Evolutionary conservation across 2,888 invertebrate genomes (phyloP).

Genomic region (Conus canariensis): DNA sequence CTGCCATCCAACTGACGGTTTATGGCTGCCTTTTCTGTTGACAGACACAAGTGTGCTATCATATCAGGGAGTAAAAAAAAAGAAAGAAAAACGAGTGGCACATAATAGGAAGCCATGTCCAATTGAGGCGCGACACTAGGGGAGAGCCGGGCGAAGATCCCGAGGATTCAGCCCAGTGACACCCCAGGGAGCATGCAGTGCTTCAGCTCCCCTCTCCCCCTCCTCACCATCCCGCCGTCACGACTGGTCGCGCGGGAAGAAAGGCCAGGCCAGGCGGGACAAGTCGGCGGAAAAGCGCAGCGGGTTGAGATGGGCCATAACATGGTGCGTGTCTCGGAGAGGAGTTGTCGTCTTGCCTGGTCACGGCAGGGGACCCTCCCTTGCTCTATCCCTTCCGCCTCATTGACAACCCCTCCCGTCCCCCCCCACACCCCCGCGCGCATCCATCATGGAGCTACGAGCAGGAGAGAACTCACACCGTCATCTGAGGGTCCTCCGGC

Average conservation of each 20-base stretch:
- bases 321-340: background rate
- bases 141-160: background rate
- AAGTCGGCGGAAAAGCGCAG: conserved; percentile 7
- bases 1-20: background rate
- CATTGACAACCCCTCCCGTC: background rate
- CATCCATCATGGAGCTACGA: conserved; percentile 31
- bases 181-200: background rate
- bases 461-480: conserved; percentile 9
- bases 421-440: background rate
- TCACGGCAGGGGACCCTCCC: background rate
- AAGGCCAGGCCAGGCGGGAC: background rate
- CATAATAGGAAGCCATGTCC: background rate
- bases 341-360: background rate
- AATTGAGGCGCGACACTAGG: background rate
- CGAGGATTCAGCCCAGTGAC: background rate
- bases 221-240: background rate
- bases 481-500: background rate
- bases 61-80: background rate
- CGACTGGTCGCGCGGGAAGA: background rate
- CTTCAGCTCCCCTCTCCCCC: background rate
- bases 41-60: background rate
- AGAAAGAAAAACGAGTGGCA: background rate
- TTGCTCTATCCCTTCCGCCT: background rate
- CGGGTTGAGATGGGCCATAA: background rate
- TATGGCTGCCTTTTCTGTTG: background rate